A percentile compares a stretch with the other conserved stretches of the same genome.
Conservation (phyloP, 2,797 vertebrate genomes). For the Macrochelys suwanniensis region DNA sequence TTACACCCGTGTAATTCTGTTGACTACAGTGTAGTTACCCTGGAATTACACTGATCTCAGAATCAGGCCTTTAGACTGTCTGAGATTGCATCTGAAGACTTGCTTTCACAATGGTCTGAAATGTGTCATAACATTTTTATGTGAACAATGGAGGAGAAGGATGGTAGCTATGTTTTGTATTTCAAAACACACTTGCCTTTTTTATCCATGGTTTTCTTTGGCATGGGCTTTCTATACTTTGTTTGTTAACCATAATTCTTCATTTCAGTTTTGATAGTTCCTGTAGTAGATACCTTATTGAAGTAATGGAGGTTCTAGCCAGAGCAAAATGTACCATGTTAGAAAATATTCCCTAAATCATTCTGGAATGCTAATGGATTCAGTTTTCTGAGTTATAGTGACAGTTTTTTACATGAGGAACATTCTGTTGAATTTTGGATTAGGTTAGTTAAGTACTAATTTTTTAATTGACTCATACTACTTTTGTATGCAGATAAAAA, state of each 20-base stretch:
- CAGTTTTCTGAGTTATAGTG: not conserved
- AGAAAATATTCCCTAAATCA: too few species aligned
- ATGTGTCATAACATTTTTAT: too few species aligned
- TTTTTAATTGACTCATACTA: not conserved
- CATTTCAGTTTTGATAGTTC: too few species aligned
- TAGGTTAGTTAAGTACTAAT: not conserved
- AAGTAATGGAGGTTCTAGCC: not conserved
- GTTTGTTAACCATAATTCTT: not conserved
- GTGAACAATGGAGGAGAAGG: too few species aligned
- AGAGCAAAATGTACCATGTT: accelerated
- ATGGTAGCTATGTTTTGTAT: not conserved
- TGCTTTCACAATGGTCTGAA: not conserved
- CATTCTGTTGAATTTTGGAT: not conserved
- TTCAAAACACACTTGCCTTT: not conserved
- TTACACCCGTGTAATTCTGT: too few species aligned
- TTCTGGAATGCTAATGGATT: accelerated
- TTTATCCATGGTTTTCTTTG: not conserved
- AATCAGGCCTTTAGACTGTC: not conserved
- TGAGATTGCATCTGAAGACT: not conserved
- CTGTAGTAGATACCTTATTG: too few species aligned
- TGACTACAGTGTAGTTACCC: too few species aligned
- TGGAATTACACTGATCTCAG: not conserved
- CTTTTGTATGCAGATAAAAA: not conserved
- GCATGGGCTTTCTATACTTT: not conserved
- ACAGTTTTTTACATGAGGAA: not conserved